Base-by-base conservation (phyloP, 2,797 vertebrate genomes). In the Phrynocephalus guinanensis region DNA sequence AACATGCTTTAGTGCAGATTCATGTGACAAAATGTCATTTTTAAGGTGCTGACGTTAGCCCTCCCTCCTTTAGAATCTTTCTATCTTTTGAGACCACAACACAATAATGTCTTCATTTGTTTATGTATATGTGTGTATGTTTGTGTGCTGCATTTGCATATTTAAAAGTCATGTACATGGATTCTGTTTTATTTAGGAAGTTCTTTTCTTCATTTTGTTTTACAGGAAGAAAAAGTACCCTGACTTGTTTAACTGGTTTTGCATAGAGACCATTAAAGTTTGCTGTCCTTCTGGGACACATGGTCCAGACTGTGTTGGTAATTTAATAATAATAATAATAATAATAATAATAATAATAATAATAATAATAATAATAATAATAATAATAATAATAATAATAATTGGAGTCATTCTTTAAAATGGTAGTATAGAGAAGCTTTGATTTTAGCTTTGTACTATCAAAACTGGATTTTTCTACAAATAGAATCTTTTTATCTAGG, bases 171-270 rank as follows among this genome's bases (percentile, higher is more conserved):
- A 24, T 83, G 84, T 72, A 44, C 78, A 91, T 70, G 8, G 73
- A 68, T 86, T 3, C 81, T 84, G 0, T 0, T 86, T 90, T 88
- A 50, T 0, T 85, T 86, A 44, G 52, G 84, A 83, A 88, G 87
- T 81, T 0, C 79, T 60, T 94, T 3, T 89, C 5, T 88, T 67
- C 79, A 18, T 82, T 20, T 81, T 22, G 24, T 20, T 84, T 16
- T 89, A n/a, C 93, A 99, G 99, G 96, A 98, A 98, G 97, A 96
- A 97, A 70, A 97, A 98, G 86, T 94, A 98, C 82, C 98, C 98
- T 0, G 98, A 99, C 93, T 94, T 99, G 66, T 97, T 98, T 87
- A 98, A 98, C n/a, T 99, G 99, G 98, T 98, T 99, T 96, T 99
- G 99, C 91, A 96, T 99, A 90, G 97, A 98, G 82, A 98, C 97